A percentile compares a stretch with the other conserved stretches of the same genome.
phyloP scores from a whole-genome alignment of 2,113 vertebrate genomes.

The Chamaetylas fuelleborni region DNA sequence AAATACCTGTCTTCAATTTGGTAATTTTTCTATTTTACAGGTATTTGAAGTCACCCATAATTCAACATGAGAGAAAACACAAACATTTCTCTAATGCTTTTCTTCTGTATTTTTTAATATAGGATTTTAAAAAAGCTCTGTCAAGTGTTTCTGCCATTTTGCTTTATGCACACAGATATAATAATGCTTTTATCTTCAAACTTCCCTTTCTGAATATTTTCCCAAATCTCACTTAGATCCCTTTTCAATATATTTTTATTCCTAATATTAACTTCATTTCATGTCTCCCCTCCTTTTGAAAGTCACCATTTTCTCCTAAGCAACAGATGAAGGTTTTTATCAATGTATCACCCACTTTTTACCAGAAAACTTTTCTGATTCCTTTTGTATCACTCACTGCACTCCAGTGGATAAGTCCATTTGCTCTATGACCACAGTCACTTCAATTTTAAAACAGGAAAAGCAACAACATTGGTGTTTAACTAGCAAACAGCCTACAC shows the following conservation, averaged over 20 bases:
- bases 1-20: not conserved
- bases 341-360: not conserved
- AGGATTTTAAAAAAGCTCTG: not conserved
- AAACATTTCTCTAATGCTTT: not conserved
- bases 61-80: fast-evolving
- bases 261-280: not conserved
- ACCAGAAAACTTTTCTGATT: not conserved
- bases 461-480: not conserved
- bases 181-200: not conserved
- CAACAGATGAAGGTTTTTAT: not conserved
- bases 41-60: not conserved
- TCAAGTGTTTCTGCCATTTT: not conserved
- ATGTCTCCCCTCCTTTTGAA: not conserved
- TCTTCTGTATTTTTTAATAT: not conserved
- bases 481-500: not conserved
- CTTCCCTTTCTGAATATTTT: not conserved
- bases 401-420: not conserved
- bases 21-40: not conserved
- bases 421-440: not conserved
- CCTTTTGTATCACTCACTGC: not conserved
- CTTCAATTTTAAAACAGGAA: not conserved
- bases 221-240: not conserved
- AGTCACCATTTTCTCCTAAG: not conserved
- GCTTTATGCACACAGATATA: not conserved
- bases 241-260: not conserved